Base-by-base conservation (phyloP, 2,113 vertebrate species). In the Pteronura brasiliensis region DNA sequence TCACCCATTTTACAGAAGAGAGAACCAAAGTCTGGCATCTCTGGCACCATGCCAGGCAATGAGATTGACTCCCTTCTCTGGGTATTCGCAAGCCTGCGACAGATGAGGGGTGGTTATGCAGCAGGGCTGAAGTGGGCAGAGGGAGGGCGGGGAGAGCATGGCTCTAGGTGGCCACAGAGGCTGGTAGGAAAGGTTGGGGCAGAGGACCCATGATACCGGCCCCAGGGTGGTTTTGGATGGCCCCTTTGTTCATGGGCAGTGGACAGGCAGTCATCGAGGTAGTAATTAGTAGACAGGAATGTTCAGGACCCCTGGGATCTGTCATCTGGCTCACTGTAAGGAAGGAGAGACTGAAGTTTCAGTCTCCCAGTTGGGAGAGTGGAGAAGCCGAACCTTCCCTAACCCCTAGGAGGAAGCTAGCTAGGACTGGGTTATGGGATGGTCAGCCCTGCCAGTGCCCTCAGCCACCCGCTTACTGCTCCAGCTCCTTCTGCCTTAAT, bases 91-190 rank as follows among this genome's bases (percentile, higher is more conserved):
- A 72, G 14, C 27, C 36, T 57, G 49, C 36, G 15, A 5, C 21
- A 1, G 25, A 23, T 7, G 7, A 3, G 2, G 18, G 31, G 27
- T 13, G 10, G 29, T 11, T n/a, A 7, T 34, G 6, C 69, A 6
- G 59, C 4, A 25, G 52, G 15, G 52, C 1, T 11, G 34, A 72
- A 7, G 23, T 9, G 5, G 52, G 36, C 74, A 55, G 21, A 83
- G n/a, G 36, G 21, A 20, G 55, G 77, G 29, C n/a, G 5, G 31
- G 23, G 20, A 29, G 49, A 23, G 15, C 31, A 13, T 12, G 36
- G 23, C 15, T 9, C 31, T 63, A 20, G 52, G 63, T n/a, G 74
- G 63, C 18, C 55, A 44, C 59, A 31, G 42, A 61, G 4, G 3
- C 72, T n/a, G 31, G 4, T 6, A n/a, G 79, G 31, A 44, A 39